A percentile compares a stretch with the other conserved stretches of the same genome.
These are phyloP conservation scores for Thecocarcelia acutangulata DNA, from an alignment of 2,888 invertebrate species.

Conservation along the genomic window DNA sequence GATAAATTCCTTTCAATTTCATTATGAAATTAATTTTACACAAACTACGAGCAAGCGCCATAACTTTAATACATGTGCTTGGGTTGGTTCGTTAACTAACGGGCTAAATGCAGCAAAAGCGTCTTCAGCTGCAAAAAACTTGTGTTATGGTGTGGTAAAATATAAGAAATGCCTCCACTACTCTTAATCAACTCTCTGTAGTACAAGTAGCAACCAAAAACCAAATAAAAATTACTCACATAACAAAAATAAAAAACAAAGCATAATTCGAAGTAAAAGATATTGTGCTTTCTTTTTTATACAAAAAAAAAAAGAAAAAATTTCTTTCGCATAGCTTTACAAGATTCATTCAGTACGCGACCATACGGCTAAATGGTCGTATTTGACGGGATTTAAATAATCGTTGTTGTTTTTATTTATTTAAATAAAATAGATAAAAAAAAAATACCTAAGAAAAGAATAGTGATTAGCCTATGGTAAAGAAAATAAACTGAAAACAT, in stretches of 20 bases:
- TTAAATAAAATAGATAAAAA: constrained; percentile 30
- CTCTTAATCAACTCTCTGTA: constrained; percentile 22
- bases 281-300: constrained; percentile 77
- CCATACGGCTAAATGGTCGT: constrained; percentile 76
- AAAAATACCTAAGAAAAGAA: constrained; percentile 28
- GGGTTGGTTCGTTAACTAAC: constrained; percentile 26
- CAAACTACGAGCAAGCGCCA: constrained; percentile 24
- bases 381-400: constrained; percentile 69
- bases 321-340: constrained; percentile 76
- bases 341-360: constrained; percentile 79
- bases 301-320: constrained; percentile 69
- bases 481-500: constrained; percentile 36
- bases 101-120: constrained; percentile 42
- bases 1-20: constrained; percentile 31
- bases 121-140: constrained; percentile 58
- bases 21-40: constrained; percentile 47
- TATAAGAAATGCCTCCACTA: constrained; percentile 52
- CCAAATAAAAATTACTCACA: constrained; percentile 48
- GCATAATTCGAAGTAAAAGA: constrained; percentile 67
- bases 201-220: constrained; percentile 51
- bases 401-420: constrained; percentile 32
- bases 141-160: constrained; percentile 40
- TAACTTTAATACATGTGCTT: constrained; percentile 36
- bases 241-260: constrained; percentile 64
- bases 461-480: constrained; percentile 44